Evolutionary conservation across 2,888 invertebrate genomes (phyloP).

Genomic region (Acrobasis repandana): DNA sequence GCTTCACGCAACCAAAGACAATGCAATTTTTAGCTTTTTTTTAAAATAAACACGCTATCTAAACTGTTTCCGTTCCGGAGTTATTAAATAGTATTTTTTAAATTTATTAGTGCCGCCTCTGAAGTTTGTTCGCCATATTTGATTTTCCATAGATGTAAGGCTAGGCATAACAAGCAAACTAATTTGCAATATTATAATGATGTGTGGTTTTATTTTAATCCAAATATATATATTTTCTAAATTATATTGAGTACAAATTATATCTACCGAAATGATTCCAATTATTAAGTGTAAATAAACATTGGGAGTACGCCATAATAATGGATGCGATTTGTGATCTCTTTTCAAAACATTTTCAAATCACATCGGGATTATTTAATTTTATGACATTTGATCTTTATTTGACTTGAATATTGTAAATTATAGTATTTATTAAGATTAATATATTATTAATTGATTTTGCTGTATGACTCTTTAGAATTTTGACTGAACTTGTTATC

Average conservation of each 20-base stretch:
- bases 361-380: not conserved
- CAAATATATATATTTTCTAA: not conserved
- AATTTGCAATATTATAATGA: not conserved
- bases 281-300: not conserved
- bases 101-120: not conserved
- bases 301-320: not conserved
- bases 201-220: not conserved
- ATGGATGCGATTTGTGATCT: not conserved
- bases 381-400: not conserved
- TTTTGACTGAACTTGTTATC: not conserved
- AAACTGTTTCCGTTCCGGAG: not conserved
- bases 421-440: slow-evolving; percentile 31
- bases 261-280: not conserved
- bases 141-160: not conserved
- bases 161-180: not conserved
- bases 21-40: not conserved
- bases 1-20: slow-evolving; percentile 1
- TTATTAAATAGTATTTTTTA: not conserved
- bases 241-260: not conserved
- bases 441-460: slow-evolving; percentile 9
- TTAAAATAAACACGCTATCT: not conserved
- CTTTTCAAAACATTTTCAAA: not conserved
- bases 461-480: not conserved
- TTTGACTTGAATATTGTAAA: slow-evolving; percentile 20
- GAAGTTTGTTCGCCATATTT: not conserved